A percentile compares a stretch with the other conserved stretches of the same genome.
Evolutionary conservation across 2,113 vertebrate genomes (phyloP).

Genomic region (Chaetura pelagica): DNA sequence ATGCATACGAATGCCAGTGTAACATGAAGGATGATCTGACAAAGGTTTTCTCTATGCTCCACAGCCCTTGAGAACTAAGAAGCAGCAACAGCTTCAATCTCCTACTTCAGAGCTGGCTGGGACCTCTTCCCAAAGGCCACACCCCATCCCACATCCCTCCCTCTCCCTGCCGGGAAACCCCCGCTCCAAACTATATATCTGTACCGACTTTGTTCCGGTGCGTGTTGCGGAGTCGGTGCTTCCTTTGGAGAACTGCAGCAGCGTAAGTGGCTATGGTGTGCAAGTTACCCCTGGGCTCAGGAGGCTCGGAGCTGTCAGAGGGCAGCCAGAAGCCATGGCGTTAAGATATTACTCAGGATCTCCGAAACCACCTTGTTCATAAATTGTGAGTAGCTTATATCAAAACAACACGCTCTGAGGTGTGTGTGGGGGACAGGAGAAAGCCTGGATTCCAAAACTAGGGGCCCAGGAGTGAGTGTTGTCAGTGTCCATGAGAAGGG

Average conservation of each 20-base stretch:
- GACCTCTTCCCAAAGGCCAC: no score
- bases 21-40: neutral
- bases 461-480: neutral
- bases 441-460: neutral
- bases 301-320: neutral
- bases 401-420: neutral
- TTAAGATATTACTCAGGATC: conserved; percentile 95
- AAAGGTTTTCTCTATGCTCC: neutral
- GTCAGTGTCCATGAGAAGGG: neutral
- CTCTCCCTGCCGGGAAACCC: neutral
- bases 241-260: neutral
- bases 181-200: no score
- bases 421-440: neutral
- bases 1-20: neutral
- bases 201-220: no score
- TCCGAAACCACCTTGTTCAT: conserved; percentile 94
- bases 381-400: conserved; percentile 87
- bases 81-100: neutral
- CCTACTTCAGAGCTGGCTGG: no score
- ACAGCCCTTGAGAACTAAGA: neutral
- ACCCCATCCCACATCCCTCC: neutral
- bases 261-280: neutral
- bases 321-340: conserved; percentile 78
- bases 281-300: neutral
- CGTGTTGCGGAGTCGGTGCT: neutral